Percentiles rank a stretch among this genome's conserved stretches.
phyloP scores from a whole-genome alignment of 2,797 vertebrate species.

The Xyrichtys novacula region DNA sequence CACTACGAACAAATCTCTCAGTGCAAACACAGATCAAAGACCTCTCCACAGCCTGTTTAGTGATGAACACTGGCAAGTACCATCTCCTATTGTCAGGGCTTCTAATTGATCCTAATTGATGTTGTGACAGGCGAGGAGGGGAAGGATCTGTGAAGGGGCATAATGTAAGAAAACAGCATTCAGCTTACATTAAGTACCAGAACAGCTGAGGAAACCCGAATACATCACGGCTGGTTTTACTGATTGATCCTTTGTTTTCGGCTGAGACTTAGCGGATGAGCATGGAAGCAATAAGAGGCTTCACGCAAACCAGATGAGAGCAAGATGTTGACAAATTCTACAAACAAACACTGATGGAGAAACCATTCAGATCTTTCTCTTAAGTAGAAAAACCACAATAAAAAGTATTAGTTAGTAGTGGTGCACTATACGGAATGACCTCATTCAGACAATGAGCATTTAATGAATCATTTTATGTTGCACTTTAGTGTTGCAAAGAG shows the following conservation, averaged over 20 bases:
- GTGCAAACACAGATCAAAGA: conserved; percentile 53
- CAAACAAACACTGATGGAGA: conserved; percentile 30
- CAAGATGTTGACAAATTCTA: conserved; percentile 57
- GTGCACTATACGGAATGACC: not conserved
- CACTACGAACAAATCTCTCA: conserved; percentile 49
- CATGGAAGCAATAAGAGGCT: conserved; percentile 60
- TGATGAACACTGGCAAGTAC: conserved; percentile 50
- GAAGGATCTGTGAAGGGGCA: conserved; percentile 33
- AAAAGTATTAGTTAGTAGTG: conserved; percentile 6
- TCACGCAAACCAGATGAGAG: conserved; percentile 47
- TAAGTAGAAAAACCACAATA: conserved; percentile 12
- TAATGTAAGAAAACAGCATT: conserved; percentile 53
- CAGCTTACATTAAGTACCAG: conserved; percentile 44
- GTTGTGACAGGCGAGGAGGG: conserved; percentile 40
- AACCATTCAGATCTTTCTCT: conserved; percentile 17
- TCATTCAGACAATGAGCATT: not conserved
- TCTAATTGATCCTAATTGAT: conserved; percentile 67
- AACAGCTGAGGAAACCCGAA: conserved; percentile 32
- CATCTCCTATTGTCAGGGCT: conserved; percentile 46
- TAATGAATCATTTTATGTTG: conserved; percentile 1
- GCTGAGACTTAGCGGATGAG: conserved; percentile 19
- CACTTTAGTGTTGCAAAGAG: not conserved
- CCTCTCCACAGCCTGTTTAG: conserved; percentile 12
- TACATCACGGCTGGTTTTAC: conserved; percentile 32
- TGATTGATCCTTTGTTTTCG: conserved; percentile 50